Evolutionary conservation across 2,113 vertebrate species (phyloP), one percentile per base, ranked within the genome.

Genomic region (Todiramphus saurophagus): DNA sequence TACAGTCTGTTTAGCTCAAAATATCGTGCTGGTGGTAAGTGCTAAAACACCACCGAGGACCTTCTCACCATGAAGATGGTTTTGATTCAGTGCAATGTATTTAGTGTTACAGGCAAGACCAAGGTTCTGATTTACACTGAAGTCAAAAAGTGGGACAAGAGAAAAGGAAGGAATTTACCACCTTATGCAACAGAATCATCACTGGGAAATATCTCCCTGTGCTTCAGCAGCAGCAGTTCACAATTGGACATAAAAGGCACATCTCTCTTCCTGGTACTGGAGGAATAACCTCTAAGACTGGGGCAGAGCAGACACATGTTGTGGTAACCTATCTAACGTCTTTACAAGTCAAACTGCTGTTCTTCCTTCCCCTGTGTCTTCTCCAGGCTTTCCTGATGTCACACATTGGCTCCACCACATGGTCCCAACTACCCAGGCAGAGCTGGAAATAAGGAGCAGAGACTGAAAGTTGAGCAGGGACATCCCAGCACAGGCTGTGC

Each of bases 101-200:
- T 93, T 59, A 91, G 51, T 56, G 4, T 6, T 13, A 10, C 39
- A 30, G 70, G 62, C 55, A 77, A 69, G 44, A 66, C 75, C 86
- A 64, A 33, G 63, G 75, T 30, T 77, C 43, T 91, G 94, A 93
- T 95, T 84, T 94, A 95, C 68, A 33, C 81, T 4, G 3, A 75
- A 86, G 74, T 75, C 87, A 89, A 91, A 78, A 91, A 78, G 90
- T 87, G 66, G 73, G 28, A 89, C n/a, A 69, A 64, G 15, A 89
- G 60, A 73, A 84, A 69, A 67, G 60, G 73, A 69, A 78, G 77
- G 84, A 78, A 96, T 95, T 95, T 87, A 87, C 46, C 84, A 91
- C 46, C 84, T 78, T 27, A n/a, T 46, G 41, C 77, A 63, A 73
- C 68, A 91, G 73, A 84, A 37, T 8, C 89, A 91, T 64, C 68